Evolutionary conservation across 2,797 vertebrate genomes (phyloP), one percentile per base, ranked within the genome.

Genomic region (Hydrocynus forskahlii): DNA sequence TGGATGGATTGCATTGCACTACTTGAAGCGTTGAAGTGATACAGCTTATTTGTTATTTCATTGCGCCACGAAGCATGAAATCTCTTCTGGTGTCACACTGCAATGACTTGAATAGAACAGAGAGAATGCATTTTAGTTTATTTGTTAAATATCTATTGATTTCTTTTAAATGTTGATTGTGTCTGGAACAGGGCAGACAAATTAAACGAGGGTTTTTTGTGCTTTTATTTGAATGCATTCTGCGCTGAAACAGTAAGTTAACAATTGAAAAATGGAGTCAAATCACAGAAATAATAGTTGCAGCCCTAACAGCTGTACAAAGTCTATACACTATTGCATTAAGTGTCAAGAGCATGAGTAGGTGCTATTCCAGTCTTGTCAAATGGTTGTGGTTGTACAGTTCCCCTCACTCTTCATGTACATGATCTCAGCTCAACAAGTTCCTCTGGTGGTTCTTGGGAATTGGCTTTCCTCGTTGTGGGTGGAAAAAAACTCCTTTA

Each of bases 381-480:
- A 40, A 45, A 16, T 48, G 13, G 7, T 12, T 38, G 38, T 57
- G 13, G 17, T 38, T n/a, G 73, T 45, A 35, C 67, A 35, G 59
- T 55, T 48, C 52, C 70, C 38, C 35, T 80, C 60, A 68, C 17
- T 63, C 59, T 63, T 62, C 59, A 75, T 40, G 54, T 40, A 48
- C 38, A 81, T 29, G 50, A 57, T 38, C 23, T 48, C 40, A 52
- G 23, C 69, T 77, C 55, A 48, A 76, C 38, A 12, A 60, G 43
- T 50, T 55, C 10, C 43, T 79, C 17, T 40, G 60, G 71, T 77
- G 73, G 70, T 79, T 81, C 40, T 81, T 76, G 66, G 50, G 60
- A 83, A 66, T 38, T 76, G 66, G 19, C 72, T 76, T 17, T 48
- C 21, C 43, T 55, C 57, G 29, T 43, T 60, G 74, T 81, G 59